Base-by-base conservation (phyloP, 2,888 invertebrate species). In the Campoletis raptor region DNA sequence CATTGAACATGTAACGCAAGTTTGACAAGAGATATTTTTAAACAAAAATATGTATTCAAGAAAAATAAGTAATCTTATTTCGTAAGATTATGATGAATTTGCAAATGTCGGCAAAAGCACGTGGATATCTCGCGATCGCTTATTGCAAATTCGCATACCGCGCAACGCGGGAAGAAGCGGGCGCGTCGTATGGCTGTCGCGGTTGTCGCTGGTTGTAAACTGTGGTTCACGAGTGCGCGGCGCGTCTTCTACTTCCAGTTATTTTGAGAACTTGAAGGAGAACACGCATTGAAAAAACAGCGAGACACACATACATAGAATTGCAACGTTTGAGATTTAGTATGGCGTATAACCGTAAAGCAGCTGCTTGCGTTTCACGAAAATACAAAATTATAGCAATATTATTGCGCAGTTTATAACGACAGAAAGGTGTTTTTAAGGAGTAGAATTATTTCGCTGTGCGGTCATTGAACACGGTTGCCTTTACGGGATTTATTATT, bases 361-460 rank as follows among this genome's bases (percentile, higher is more conserved):
- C 92, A 92, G 92, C 92, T 92, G 92, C 92, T 92, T 81, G 88
- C 83, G 87, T 92, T 90, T 83, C 88, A 90, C 89, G 88, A 90
- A 90, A 90, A 90, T 90, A 91, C 82, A 77, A 88, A 72, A 86
- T 70, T 84, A 61, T 54, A 45, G 72, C 64, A 67, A 52, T 74
- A 81, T 67, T 81, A 67, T 81, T 81, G 81, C 81, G 74, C 74
- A 73, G 81, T 88, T 83, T 40, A 85, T 85, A 36, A 64, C 57
- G 40, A 21, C 8, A 37, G 21, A 18, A 12, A 21, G 21, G n/a
- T 36, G 21, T 64, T 70, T 40, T 72, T 66, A 57, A 78, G 21
- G 37, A 21, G 52, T 12, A 30, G 18, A 64, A 45, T 45, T 5
- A 64, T 21, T 42, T 77, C 79, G 24, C 57, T 18, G 79, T 37